phyloP scores from a whole-genome alignment of 35 echinoderm and acorn worm species.

The Apostichopus californicus region DNA sequence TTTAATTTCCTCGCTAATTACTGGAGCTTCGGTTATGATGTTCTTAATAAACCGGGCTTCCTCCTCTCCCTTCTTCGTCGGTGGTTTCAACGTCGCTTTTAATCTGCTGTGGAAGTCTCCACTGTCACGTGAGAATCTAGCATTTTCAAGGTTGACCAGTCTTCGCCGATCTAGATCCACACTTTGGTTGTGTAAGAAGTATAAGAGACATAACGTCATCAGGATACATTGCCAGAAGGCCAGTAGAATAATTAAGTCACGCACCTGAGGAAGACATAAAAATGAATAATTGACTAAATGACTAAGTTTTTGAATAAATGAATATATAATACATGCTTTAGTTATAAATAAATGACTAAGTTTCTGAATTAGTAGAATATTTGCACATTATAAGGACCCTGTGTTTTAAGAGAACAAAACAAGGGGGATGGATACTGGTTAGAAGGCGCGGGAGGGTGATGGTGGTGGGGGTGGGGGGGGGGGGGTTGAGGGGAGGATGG shows the following conservation, averaged over 20 bases:
- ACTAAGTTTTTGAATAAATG: too few relatives aligned
- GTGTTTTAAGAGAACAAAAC: too few relatives aligned
- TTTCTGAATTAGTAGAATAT: too few relatives aligned
- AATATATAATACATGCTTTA: too few relatives aligned
- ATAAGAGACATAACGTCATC: slow-evolving; percentile 48
- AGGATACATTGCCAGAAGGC: slow-evolving; percentile 50
- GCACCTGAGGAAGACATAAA: not conserved
- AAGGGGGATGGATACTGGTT: too few relatives aligned
- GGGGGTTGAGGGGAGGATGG: too few relatives aligned
- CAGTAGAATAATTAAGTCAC: slow-evolving; percentile 44
- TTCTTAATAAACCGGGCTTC: slow-evolving; percentile 8
- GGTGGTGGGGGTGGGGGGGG: too few relatives aligned
- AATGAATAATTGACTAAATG: too few relatives aligned
- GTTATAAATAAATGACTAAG: too few relatives aligned
- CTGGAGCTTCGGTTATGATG: slow-evolving; percentile 43
- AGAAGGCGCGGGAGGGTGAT: too few relatives aligned
- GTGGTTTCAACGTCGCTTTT: not conserved
- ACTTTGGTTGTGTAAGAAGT: slow-evolving; percentile 59
- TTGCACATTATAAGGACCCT: too few relatives aligned
- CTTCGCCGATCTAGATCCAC: not conserved
- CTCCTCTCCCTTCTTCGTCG: not conserved
- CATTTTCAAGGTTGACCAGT: not conserved
- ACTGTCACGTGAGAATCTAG: not conserved
- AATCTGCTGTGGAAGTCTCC: slow-evolving; percentile 26
- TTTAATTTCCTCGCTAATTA: slow-evolving; percentile 20